phyloP scores from a whole-genome alignment of 2,113 vertebrate species.

The Sinosuthora webbiana region DNA sequence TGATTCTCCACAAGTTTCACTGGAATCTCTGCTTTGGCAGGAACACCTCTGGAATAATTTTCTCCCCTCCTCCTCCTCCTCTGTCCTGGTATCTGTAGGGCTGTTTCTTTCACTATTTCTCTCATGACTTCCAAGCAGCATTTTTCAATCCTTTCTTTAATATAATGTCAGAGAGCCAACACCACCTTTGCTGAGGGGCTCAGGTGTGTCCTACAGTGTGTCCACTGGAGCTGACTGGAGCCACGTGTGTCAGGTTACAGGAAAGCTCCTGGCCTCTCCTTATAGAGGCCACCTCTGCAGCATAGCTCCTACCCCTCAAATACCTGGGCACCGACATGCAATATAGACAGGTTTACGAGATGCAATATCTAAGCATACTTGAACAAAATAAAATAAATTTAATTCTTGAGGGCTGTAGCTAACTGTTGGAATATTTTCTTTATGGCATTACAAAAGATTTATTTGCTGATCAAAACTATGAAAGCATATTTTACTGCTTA shows the following conservation, averaged over 20 bases:
- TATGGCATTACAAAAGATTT: not conserved
- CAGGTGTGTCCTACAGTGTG: not conserved
- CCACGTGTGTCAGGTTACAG: too few relatives aligned
- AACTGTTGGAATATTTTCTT: not conserved
- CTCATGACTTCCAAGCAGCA: accelerated
- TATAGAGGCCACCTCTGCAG: not conserved
- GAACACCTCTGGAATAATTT: not conserved
- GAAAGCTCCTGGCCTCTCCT: not conserved
- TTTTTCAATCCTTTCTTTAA: not conserved
- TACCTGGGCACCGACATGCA: accelerated
- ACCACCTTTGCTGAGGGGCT: not conserved
- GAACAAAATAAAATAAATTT: not conserved
- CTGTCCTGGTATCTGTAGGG: not conserved
- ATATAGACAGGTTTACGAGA: not conserved
- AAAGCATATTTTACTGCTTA: not conserved
- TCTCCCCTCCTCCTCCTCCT: not conserved
- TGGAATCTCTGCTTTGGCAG: not conserved
- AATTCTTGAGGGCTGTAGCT: not conserved
- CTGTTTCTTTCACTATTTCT: not conserved
- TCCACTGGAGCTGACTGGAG: not conserved
- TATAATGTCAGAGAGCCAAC: accelerated
- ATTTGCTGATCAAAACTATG: not conserved
- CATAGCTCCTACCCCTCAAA: accelerated
- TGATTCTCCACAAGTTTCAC: not conserved
- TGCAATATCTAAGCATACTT: not conserved